Evolutionary conservation across 2,113 vertebrate genomes (phyloP), one percentile per base, ranked within the genome.

Genomic region (Microcebus jonahi): DNA sequence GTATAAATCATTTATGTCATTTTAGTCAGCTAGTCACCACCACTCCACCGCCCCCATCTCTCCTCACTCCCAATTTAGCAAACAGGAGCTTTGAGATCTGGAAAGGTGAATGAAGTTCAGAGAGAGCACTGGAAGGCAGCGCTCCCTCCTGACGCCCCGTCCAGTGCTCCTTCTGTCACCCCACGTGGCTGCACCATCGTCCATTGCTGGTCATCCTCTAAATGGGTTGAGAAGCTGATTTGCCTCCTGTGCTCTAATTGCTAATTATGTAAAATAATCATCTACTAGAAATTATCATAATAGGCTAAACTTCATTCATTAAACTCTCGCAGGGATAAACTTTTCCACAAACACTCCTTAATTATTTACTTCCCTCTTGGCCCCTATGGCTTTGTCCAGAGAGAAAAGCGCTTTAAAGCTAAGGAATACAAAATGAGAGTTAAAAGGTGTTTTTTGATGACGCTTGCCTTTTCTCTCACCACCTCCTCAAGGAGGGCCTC

Each of bases 21-120:
- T 91, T 96, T 80, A 82, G 91, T 90, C 65, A 98, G n/a, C 94
- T 85, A 77, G 45, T 61, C 23, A 5, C 67, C n/a, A 45, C 14
- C 13, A 48, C 25, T 18, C 36, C 13, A 20, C 3, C 21, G 9
- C 61, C 15, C 23, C 13, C 6, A 18, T 9, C 6, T 48, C 61
- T 39, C 50, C n/a, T 53, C 31, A 68, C 42, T 9, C 23, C 21
- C 25, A 81, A 2, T 67, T 75, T 63, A 86, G 42, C 25, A 84
- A 65, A 68, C 11, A 21, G 8, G 65, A 96, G 68, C 25, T 31
- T 13, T 73, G 70, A 85, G 42, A 59, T 50, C 88, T 90, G 25
- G 45, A 61, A 79, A 82, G 31, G 7, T 67, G 31, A 70, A 29
- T n/a, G 11, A 0, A 86, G 29, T 50, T 79, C 34, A 68, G 25